Conservation (phyloP, 1,140 invertebrate species). For the Apocrypta bakeri region DNA sequence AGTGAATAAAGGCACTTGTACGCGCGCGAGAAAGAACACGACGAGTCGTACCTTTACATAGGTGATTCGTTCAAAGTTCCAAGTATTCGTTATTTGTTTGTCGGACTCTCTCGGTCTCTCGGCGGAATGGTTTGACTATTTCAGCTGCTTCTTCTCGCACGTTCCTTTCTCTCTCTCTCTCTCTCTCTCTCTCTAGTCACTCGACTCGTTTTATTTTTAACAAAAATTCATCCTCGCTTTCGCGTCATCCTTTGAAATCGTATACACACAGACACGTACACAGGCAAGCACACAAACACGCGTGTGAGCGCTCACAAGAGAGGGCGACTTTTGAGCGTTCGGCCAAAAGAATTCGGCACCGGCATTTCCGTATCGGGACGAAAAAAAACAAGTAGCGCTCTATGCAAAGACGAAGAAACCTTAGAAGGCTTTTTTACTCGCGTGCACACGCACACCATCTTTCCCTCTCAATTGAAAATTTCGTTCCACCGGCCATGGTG, state of each 20-base stretch:
- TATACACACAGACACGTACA: constrained; percentile 17
- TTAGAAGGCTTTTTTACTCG: constrained; percentile 31
- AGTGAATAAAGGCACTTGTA: background rate
- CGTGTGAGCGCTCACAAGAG: too few relatives aligned
- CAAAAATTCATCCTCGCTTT: constrained; percentile 16
- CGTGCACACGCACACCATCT: background rate
- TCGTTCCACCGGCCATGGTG: background rate
- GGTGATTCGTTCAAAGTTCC: constrained; percentile 62
- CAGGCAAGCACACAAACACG: too few relatives aligned
- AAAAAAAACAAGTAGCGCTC: constrained; percentile 9
- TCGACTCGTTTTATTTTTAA: constrained; percentile 38
- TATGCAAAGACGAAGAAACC: constrained; percentile 39
- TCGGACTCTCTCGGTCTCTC: constrained; percentile 21
- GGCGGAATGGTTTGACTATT: constrained; percentile 56
- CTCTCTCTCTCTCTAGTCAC: constrained; percentile 40
- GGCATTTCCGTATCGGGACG: constrained; percentile 26
- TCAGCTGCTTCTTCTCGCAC: constrained; percentile 54
- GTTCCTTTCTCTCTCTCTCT: constrained; percentile 14
- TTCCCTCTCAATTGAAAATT: constrained; percentile 37
- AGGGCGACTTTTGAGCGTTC: background rate
- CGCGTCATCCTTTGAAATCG: constrained; percentile 6
- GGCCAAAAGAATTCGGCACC: constrained; percentile 9
- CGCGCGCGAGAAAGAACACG: constrained; percentile 36
- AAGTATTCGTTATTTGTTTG: constrained; percentile 66
- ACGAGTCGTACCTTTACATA: constrained; percentile 54